Conservation (phyloP, 2,888 invertebrate genomes). For the Pyrrhosoma nymphula region DNA sequence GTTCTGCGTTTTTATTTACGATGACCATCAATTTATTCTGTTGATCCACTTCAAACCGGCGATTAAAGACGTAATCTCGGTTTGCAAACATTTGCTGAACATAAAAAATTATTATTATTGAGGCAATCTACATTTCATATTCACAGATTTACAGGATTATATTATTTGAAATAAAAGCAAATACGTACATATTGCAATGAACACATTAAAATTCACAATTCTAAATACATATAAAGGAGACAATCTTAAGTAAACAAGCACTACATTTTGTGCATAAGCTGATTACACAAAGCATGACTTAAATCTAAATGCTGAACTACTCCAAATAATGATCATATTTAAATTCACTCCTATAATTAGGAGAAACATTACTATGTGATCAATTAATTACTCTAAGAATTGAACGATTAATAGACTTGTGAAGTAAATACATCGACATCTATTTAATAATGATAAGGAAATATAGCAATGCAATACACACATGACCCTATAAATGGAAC, state of each 20-base stretch:
- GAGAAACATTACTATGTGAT: too few relatives aligned
- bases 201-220: not conserved
- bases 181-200: not conserved
- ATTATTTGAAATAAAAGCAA: constrained; percentile 32
- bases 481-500: too few relatives aligned
- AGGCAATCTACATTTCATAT: constrained; percentile 7
- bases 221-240: too few relatives aligned
- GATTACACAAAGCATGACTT: too few relatives aligned
- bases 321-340: too few relatives aligned
- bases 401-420: too few relatives aligned
- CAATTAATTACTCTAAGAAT: too few relatives aligned
- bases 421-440: too few relatives aligned
- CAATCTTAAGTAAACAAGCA: too few relatives aligned
- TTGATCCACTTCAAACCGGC: constrained; percentile 83
- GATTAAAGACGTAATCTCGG: constrained; percentile 91
- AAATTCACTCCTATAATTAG: too few relatives aligned
- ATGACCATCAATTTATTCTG: constrained; percentile 82
- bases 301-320: too few relatives aligned
- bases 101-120: constrained; percentile 69
- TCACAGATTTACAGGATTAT: not conserved
- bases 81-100: constrained; percentile 89
- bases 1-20: constrained; percentile 85
- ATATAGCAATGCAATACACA: not conserved
- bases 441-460: not conserved
- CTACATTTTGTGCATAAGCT: too few relatives aligned